Evolutionary conservation across 2,888 invertebrate species (phyloP).

Genomic region (Mallateleia sp.): DNA sequence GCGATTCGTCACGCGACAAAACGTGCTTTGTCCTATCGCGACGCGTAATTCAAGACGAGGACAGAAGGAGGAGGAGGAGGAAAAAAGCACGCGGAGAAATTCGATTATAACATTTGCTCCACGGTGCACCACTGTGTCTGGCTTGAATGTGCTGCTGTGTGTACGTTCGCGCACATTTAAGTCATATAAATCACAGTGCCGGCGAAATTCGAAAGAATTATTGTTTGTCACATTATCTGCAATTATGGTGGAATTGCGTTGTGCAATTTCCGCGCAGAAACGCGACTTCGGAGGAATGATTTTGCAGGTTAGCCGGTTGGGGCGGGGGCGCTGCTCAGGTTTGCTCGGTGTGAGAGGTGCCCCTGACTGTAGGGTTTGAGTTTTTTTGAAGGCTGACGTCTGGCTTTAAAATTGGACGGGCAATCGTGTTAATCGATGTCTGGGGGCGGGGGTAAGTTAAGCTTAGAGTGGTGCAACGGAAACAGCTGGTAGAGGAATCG

Average conservation of each 20-base stretch:
- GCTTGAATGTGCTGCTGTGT: conserved; percentile 46
- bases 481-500: too few relatives aligned
- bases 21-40: conserved; percentile 59
- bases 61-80: neutral
- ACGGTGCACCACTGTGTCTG: conserved; percentile 48
- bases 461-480: too few relatives aligned
- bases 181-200: conserved; percentile 59
- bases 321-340: too few relatives aligned
- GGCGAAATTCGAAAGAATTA: conserved; percentile 51
- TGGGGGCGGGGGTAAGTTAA: too few relatives aligned
- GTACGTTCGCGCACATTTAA: conserved; percentile 56
- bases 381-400: too few relatives aligned
- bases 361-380: too few relatives aligned
- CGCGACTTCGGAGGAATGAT: conserved; percentile 5
- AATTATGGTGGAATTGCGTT: conserved; percentile 60
- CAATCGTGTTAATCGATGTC: too few relatives aligned
- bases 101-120: conserved; percentile 60
- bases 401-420: too few relatives aligned
- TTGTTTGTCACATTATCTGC: conserved; percentile 55
- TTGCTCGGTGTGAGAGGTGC: too few relatives aligned
- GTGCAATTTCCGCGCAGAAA: conserved; percentile 46
- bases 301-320: too few relatives aligned
- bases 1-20: conserved; percentile 83
- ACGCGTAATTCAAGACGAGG: conserved; percentile 44
- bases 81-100: conserved; percentile 48